phyloP scores from a whole-genome alignment of 2,797 vertebrate genomes.

The Gambusia yucatana region DNA sequence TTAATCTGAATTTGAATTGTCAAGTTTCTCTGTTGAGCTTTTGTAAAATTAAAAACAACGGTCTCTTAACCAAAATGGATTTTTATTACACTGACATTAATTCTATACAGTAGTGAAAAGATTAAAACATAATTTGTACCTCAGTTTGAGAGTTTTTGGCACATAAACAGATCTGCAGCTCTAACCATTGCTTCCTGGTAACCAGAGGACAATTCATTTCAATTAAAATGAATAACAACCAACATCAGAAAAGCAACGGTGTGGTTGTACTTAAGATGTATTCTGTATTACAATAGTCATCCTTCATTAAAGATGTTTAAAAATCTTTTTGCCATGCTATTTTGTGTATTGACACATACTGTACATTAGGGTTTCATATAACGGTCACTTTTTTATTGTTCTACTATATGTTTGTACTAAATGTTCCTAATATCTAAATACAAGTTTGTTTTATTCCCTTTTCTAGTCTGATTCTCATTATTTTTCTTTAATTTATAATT shows the following conservation, averaged over 20 bases:
- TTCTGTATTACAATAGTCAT: slow-evolving; percentile 67
- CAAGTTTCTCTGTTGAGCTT: not conserved
- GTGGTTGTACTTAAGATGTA: slow-evolving; percentile 34
- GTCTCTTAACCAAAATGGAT: not conserved
- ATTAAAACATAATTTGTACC: not conserved
- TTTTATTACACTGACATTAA: not conserved
- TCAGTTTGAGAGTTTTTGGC: not conserved
- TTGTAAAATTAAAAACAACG: not conserved
- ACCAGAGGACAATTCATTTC: slow-evolving; percentile 10
- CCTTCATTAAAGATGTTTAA: slow-evolving; percentile 60
- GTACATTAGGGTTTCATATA: slow-evolving; percentile 47
- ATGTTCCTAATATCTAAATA: slow-evolving; percentile 29
- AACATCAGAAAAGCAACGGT: slow-evolving; percentile 26
- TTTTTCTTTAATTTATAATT: not conserved
- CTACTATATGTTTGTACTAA: slow-evolving; percentile 22
- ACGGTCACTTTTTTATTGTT: slow-evolving; percentile 24
- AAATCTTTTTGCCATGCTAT: slow-evolving; percentile 62
- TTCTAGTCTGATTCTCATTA: not conserved
- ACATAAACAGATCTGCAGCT: slow-evolving; percentile 17
- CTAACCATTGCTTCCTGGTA: slow-evolving; percentile 9
- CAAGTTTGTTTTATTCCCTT: slow-evolving; percentile 24
- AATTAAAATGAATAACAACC: slow-evolving; percentile 9
- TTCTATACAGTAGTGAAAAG: not conserved
- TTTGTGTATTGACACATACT: slow-evolving; percentile 72
- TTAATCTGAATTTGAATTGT: not conserved